Evolutionary conservation across 2,113 vertebrate genomes (phyloP), one percentile per base, ranked within the genome.

Genomic region (Bufo gargarizans): DNA sequence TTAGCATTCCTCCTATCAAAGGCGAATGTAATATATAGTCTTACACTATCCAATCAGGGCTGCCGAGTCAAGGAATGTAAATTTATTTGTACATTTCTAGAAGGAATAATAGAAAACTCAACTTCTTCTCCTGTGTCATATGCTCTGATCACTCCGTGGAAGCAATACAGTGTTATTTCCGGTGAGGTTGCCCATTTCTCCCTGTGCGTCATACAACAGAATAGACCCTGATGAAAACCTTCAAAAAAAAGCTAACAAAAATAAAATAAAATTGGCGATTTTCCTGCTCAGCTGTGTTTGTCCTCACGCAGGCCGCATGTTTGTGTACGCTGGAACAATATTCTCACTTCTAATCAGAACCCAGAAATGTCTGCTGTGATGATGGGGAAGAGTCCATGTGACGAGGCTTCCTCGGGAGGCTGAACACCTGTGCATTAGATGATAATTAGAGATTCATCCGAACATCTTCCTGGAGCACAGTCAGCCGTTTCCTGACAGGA

Each of bases 401-500:
- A 2, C 12, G 16, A 11, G 49, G 12, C 19, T 77, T 77, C 47
- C 45, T 50, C 47, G 6, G 9, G 0, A 77, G 74, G 74, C 74
- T 53, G 49, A 53, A 55, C 11, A 53, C 55, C 53, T 53, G 47
- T n/a, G 76, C 76, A 12, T 77, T n/a, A 56, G 20, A 56, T 58
- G 12, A 56, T 10, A 20, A 56, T 79, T 19, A 49, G 43, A 77
- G 74, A 77, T 49, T 45, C 74, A 77, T 50, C 67, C 3, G n/a
- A 71, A 11, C 22, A 12, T 71, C 47, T 50, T 77, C 45, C 74
- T 77, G 74, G 74, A 77, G 47, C 74, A 6, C 11, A 79, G 53
- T 20, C n/a, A 79, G 53, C 5, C 77, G 33, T 79, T 79, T 79
- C 77, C 77, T 79, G n/a, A 58, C 77, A 79, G 77, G 77, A 79